These are phyloP conservation scores for honey bee (Apis mellifera) DNA, from an alignment of 1,140 invertebrate species.

Conservation along the genomic window Amel_HAv3.1 CM009944.2:4211001-4211500, in stretches of 20 bases:
- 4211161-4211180: too few relatives aligned
- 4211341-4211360: constrained; percentile 59
- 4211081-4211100: too few relatives aligned
- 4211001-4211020: background rate
- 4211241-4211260: background rate
- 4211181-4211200: too few relatives aligned
- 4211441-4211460: constrained; percentile 74
- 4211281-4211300: constrained; percentile 49
- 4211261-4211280: background rate
- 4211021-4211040: background rate
- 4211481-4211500: constrained; percentile 23
- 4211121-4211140: too few relatives aligned
- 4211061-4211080: too few relatives aligned
- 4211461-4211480: constrained; percentile 46
- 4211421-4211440: constrained; percentile 67
- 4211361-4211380: constrained; percentile 44
- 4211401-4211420: constrained; percentile 53
- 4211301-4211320: constrained; percentile 58
- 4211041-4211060: too few relatives aligned
- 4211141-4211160: too few relatives aligned
- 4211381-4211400: constrained; percentile 43
- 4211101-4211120: too few relatives aligned
- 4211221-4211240: too few relatives aligned
- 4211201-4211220: too few relatives aligned
- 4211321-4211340: constrained; percentile 67